Evolutionary conservation across 2,888 invertebrate genomes (phyloP).

Genomic region (Alsophila aescularia): DNA sequence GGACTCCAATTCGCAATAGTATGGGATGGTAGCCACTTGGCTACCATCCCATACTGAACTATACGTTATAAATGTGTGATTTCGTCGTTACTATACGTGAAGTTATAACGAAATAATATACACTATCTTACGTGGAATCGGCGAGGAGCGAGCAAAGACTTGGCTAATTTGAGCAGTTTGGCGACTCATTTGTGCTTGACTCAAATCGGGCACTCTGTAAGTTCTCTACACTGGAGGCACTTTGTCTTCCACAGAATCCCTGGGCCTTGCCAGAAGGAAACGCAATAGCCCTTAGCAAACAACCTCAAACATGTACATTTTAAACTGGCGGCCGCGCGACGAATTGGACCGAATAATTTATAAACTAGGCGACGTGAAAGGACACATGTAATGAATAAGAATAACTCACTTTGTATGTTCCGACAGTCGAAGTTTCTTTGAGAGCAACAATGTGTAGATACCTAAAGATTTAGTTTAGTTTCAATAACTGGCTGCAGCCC

Average conservation of each 20-base stretch:
- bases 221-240: background rate
- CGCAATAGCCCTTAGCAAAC: slow-evolving; percentile 59
- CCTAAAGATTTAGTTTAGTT: background rate
- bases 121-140: too few relatives aligned
- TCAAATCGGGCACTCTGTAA: background rate
- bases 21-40: too few relatives aligned
- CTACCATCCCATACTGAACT: too few relatives aligned
- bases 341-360: slow-evolving; percentile 45
- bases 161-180: too few relatives aligned
- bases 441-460: slow-evolving; percentile 1
- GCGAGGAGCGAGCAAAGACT: too few relatives aligned
- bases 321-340: slow-evolving; percentile 34
- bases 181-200: background rate
- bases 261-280: slow-evolving; percentile 54
- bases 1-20: too few relatives aligned
- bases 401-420: slow-evolving; percentile 18
- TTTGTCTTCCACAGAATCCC: slow-evolving; percentile 46
- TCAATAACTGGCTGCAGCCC: too few relatives aligned
- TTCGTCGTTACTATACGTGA: too few relatives aligned
- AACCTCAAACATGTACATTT: slow-evolving; percentile 50
- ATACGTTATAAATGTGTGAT: too few relatives aligned
- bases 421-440: slow-evolving; percentile 10
- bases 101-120: too few relatives aligned
- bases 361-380: slow-evolving; percentile 38
- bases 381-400: slow-evolving; percentile 34